phyloP scores from a whole-genome alignment of 1,140 invertebrate genomes.

The Aphelenchoides fujianensis region DNA sequence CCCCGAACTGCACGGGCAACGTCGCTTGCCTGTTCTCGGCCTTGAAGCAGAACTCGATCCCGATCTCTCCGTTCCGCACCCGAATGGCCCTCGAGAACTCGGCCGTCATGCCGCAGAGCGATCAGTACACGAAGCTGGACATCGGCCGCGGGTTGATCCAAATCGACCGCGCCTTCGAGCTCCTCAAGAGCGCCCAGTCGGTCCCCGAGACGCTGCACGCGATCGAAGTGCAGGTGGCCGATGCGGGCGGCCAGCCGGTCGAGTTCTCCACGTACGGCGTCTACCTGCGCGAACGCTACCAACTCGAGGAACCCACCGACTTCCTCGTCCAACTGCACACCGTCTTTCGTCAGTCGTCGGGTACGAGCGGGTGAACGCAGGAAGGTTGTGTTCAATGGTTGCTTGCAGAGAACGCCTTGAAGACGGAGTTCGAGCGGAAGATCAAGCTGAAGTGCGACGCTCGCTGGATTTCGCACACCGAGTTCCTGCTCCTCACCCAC shows the following conservation, averaged over 20 bases:
- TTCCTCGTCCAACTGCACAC: conserved; percentile 78
- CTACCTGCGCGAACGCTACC: conserved; percentile 74
- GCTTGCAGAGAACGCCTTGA: conserved; percentile 71
- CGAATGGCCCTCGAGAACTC: conserved; percentile 84
- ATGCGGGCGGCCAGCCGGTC: conserved; percentile 16
- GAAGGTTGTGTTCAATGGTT: too few species aligned
- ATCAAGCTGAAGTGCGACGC: conserved; percentile 73
- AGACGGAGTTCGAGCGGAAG: conserved; percentile 81
- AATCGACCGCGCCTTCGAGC: conserved; percentile 81
- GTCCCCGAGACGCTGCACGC: conserved; percentile 70
- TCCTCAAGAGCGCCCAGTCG: conserved; percentile 68
- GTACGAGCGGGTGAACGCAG: too few species aligned
- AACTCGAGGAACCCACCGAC: conserved; percentile 69
- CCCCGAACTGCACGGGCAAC: conserved; percentile 83
- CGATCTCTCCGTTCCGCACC: conserved; percentile 83
- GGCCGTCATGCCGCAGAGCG: conserved; percentile 70
- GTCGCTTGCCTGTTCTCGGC: conserved; percentile 79
- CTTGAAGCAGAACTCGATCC: conserved; percentile 70
- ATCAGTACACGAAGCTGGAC: conserved; percentile 64
- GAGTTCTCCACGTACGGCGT: conserved; percentile 72
- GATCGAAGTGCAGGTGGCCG: conserved; percentile 43
- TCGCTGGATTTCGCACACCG: conserved; percentile 75
- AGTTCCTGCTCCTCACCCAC: conserved; percentile 80
- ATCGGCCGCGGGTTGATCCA: conserved; percentile 81
- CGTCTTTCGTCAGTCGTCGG: conserved; percentile 73